Evolutionary conservation across 2,888 invertebrate genomes (phyloP).

Genomic region (Emmelina monodactyla): DNA sequence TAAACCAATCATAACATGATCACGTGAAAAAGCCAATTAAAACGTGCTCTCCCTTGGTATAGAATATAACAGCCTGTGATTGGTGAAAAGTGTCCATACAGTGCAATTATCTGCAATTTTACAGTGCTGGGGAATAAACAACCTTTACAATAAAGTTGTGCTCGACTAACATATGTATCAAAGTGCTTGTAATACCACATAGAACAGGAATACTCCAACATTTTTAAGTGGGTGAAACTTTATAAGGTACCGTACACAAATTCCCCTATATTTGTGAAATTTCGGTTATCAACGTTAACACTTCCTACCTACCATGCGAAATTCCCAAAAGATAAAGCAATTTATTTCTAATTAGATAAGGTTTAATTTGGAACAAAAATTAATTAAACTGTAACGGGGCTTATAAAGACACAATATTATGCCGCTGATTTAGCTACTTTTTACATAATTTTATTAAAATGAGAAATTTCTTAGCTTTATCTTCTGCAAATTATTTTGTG

Average conservation of each 20-base stretch:
- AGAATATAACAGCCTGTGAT: not conserved
- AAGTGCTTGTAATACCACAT: constrained; percentile 36
- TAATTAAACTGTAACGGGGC: constrained; percentile 9
- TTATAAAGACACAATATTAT: not conserved
- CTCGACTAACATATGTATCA: no score
- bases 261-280: constrained; percentile 44
- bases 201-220: constrained; percentile 35
- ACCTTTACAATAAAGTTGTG: no score
- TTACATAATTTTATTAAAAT: constrained; percentile 7
- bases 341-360: constrained; percentile 11
- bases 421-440: no score
- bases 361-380: constrained; percentile 13
- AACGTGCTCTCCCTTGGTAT: no score
- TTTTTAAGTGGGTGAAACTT: constrained; percentile 61
- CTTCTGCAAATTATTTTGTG: not conserved
- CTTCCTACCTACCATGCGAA: constrained; percentile 48
- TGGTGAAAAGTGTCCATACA: not conserved
- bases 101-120: not conserved
- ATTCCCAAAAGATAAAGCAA: constrained; percentile 29
- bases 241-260: constrained; percentile 66
- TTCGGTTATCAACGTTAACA: constrained; percentile 19
- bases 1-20: constrained; percentile 7
- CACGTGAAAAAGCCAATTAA: no score
- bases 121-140: no score
- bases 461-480: not conserved